Evolutionary conservation across 1,140 invertebrate species (phyloP).

Genomic region (Halyomorpha halys): DNA sequence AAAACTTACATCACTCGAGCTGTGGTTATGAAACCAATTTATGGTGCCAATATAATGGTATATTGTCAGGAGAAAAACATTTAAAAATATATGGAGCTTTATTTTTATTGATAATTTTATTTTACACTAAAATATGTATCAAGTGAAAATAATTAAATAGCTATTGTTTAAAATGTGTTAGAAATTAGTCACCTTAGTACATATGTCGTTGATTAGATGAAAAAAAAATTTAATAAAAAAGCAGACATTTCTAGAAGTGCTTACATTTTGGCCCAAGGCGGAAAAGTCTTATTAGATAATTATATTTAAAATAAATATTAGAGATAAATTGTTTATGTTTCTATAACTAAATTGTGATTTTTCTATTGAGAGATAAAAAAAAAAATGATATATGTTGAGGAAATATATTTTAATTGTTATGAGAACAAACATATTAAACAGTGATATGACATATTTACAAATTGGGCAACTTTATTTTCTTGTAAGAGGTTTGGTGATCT

Average conservation of each 20-base stretch:
- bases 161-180: slow-evolving; percentile 18
- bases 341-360: slow-evolving; percentile 14
- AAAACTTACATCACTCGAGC: slow-evolving; percentile 12
- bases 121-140: slow-evolving; percentile 14
- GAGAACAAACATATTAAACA: background rate
- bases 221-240: slow-evolving; percentile 9
- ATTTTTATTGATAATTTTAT: slow-evolving; percentile 17
- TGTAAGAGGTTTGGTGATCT: background rate
- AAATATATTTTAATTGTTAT: slow-evolving; percentile 7
- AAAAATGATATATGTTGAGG: background rate
- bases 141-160: slow-evolving; percentile 15
- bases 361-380: slow-evolving; percentile 12
- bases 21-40: slow-evolving; percentile 16
- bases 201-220: slow-evolving; percentile 14
- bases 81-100: slow-evolving; percentile 13
- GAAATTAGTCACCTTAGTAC: slow-evolving; percentile 9
- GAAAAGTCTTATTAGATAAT: slow-evolving; percentile 15
- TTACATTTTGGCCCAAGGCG: slow-evolving; percentile 9
- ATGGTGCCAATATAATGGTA: slow-evolving; percentile 17
- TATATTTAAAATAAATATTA: slow-evolving; percentile 13
- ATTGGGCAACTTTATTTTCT: background rate
- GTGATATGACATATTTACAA: background rate
- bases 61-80: slow-evolving; percentile 1
- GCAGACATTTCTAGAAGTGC: slow-evolving; percentile 4
- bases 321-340: slow-evolving; percentile 18